Conservation (phyloP, 2,113 vertebrate genomes). For the Orthonyx spaldingii region DNA sequence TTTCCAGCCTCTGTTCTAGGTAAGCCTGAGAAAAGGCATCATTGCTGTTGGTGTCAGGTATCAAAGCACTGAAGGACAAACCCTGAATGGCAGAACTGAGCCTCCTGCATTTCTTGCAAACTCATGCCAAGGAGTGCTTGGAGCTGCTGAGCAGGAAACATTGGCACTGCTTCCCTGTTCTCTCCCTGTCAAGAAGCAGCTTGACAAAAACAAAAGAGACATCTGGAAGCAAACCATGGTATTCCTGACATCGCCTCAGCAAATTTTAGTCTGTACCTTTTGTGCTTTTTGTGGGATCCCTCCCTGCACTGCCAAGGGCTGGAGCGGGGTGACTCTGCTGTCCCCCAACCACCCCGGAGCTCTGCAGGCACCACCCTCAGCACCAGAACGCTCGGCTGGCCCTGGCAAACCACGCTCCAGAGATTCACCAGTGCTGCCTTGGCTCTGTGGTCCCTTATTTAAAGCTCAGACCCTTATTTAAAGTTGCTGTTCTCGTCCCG, state of each 20-base stretch:
- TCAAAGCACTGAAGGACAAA: not conserved
- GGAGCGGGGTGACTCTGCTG: not conserved
- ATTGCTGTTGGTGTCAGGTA: not conserved
- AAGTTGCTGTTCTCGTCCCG: too few species aligned
- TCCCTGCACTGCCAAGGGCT: not conserved
- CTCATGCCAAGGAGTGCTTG: not conserved
- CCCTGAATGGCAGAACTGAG: not conserved
- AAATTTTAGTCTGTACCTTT: not conserved
- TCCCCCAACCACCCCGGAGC: not conserved
- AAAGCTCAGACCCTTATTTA: not conserved
- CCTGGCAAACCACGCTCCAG: not conserved
- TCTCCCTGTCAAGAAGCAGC: not conserved
- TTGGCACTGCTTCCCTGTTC: not conserved
- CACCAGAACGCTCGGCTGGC: not conserved
- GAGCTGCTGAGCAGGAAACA: not conserved
- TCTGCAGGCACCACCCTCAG: not conserved
- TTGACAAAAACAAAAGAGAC: not conserved
- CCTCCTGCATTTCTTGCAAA: not conserved
- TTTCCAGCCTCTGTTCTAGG: too few species aligned
- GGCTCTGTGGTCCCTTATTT: not conserved
- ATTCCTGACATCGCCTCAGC: not conserved
- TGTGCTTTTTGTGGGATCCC: not conserved
- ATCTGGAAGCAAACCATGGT: fast-evolving
- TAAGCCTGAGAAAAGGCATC: too few species aligned
- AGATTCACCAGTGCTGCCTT: not conserved